These are phyloP conservation scores for Gnatocerus cornutus DNA, from an alignment of 2,888 invertebrate genomes.

Conservation along the genomic window DNA sequence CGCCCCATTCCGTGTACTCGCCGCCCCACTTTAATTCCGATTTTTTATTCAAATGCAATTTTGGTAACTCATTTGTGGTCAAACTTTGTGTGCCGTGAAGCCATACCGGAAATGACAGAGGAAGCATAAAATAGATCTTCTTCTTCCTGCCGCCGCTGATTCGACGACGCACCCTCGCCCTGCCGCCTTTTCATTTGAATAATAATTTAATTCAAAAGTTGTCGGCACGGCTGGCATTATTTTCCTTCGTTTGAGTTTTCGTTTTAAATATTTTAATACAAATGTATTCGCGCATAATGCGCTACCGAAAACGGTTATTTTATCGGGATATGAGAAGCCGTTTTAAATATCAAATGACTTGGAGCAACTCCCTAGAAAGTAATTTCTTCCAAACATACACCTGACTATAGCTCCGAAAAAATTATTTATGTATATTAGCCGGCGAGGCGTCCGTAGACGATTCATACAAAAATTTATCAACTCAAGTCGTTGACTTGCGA, in stretches of 20 bases:
- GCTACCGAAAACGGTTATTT: conserved; percentile 57
- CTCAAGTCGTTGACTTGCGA: not conserved
- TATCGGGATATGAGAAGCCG: conserved; percentile 37
- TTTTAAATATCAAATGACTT: conserved; percentile 45
- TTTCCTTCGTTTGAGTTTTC: conserved; percentile 64
- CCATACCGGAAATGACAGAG: conserved; percentile 63
- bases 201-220: conserved; percentile 67
- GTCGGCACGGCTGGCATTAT: conserved; percentile 60
- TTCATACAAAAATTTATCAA: not conserved
- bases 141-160: conserved; percentile 59
- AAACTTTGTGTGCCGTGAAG: conserved; percentile 62
- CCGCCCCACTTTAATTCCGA: conserved; percentile 22
- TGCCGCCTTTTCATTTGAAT: conserved; percentile 66
- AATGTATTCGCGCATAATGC: conserved; percentile 61
- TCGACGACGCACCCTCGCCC: conserved; percentile 54
- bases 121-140: conserved; percentile 66
- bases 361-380: conserved; percentile 8
- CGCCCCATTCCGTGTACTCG: conserved; percentile 6
- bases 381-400: conserved; percentile 1
- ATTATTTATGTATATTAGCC: conserved; percentile 2
- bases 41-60: conserved; percentile 64
- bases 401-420: not conserved
- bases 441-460: not conserved
- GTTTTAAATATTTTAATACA: conserved; percentile 66
- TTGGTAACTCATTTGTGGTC: conserved; percentile 63